phyloP scores from a whole-genome alignment of 2,113 vertebrate genomes.

The Syngnathoides biaculeatus region DNA sequence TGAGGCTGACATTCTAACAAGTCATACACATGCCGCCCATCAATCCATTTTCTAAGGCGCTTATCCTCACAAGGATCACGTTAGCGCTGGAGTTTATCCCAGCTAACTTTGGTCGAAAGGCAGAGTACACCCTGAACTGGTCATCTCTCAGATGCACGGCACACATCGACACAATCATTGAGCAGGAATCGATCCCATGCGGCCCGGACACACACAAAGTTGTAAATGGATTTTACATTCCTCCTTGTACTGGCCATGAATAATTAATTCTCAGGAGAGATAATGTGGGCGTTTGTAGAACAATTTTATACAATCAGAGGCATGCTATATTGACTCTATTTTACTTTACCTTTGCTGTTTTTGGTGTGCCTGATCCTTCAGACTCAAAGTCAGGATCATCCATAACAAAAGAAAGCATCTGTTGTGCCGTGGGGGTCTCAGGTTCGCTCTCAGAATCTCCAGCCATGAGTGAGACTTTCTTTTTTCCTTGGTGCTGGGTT shows the following conservation, averaged over 20 bases:
- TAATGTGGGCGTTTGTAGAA: not conserved
- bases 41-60: too few relatives aligned
- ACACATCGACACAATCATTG: too few relatives aligned
- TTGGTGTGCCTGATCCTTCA: conserved; percentile 79
- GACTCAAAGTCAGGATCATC: conserved; percentile 96
- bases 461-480: conserved; percentile 38
- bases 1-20: too few relatives aligned
- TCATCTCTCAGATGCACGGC: too few relatives aligned
- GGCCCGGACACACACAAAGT: too few relatives aligned
- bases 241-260: not conserved
- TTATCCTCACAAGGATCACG: too few relatives aligned
- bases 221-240: not conserved
- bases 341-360: conserved; percentile 60
- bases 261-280: not conserved
- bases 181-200: too few relatives aligned
- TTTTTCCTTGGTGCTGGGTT: conserved; percentile 41
- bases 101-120: too few relatives aligned
- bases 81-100: too few relatives aligned
- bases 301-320: not conserved
- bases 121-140: too few relatives aligned
- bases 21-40: too few relatives aligned
- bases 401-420: conserved; percentile 96
- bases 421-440: conserved; percentile 84
- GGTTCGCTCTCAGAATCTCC: conserved; percentile 85
- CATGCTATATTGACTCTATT: not conserved